Evolutionary conservation across 2,888 invertebrate species (phyloP), one percentile per base, ranked within the genome.

Genomic region (Cephus nigrinus): DNA sequence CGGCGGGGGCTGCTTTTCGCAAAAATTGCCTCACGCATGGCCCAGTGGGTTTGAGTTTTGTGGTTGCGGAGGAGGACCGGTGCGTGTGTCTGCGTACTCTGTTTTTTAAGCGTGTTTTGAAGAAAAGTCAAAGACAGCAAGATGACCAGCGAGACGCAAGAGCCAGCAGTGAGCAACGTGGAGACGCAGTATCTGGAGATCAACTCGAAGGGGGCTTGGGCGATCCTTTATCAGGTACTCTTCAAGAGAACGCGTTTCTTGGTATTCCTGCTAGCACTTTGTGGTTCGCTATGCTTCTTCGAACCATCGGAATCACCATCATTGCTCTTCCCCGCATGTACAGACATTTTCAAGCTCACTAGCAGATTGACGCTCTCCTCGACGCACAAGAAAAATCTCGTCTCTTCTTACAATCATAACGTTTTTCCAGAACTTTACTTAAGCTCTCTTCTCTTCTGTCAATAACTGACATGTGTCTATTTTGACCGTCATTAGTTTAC

Each of bases 181-280:
- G 96, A 96, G 92, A 93, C 94, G 76, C 96, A 97, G 92, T 96
- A 95, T 92, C 92, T 93, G 87, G 94, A 95, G 89, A 94, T 96
- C 86, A 94, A 94, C 87, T 93, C 93, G 84, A 94, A 93, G 88
- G 94, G 94, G 90, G 95, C 94, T 83, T 97, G 96, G 97, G 92
- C 94, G 81, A 91, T 93, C 83, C 92, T 95, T 83, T 96, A 94
- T 92, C 95, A 95, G 95, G 96, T 96, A 92, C 81, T 72, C 74
- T 81, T 77, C 76, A 40, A 78, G 78, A 76, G 78, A 78, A 80
- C 78, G 76, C 79, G 76, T 75, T 74, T 74, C 79, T 35, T 78
- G 69, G 68, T 11, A 68, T 75, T 55, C 34, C 76, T 69, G 68
- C 68, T 74, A 55, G 31, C n/a, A n/a, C 33, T 75, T 75, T 69